Conservation (phyloP, 2,113 vertebrate species). For the western clawed frog (Xenopus tropicalis) region DNA sequence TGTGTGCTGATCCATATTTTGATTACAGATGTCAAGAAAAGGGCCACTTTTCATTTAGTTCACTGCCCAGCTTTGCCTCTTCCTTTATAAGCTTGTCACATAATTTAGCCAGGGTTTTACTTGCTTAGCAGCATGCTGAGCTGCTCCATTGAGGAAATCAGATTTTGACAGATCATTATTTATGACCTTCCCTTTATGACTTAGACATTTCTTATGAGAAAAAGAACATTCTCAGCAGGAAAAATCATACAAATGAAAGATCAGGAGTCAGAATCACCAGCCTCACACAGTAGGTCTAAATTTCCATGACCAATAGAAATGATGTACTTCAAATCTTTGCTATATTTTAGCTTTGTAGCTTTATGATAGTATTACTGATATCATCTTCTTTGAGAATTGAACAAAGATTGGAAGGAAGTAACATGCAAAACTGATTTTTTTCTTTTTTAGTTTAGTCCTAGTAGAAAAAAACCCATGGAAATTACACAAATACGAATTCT, state of each 20-base stretch:
- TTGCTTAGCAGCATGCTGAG: constrained; percentile 39
- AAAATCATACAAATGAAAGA: constrained; percentile 36
- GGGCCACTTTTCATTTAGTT: constrained; percentile 34
- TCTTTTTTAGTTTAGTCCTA: too few species aligned
- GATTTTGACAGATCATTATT: constrained; percentile 29
- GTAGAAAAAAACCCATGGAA: too few species aligned
- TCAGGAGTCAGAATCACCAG: constrained; percentile 7
- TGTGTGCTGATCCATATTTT: constrained; percentile 35
- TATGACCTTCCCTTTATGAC: constrained; percentile 31
- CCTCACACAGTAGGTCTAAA: constrained; percentile 17
- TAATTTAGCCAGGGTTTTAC: constrained; percentile 37
- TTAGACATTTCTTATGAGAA: constrained; percentile 29
- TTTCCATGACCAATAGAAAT: constrained; percentile 9
- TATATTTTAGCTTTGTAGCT: neutral
- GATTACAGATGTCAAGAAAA: constrained; percentile 16
- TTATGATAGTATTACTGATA: neutral
- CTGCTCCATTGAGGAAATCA: constrained; percentile 16
- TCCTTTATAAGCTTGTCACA: constrained; percentile 24
- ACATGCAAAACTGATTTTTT: too few species aligned
- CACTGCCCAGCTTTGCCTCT: constrained; percentile 17
- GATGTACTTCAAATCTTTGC: neutral
- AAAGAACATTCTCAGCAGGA: constrained; percentile 36
- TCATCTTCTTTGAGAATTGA: neutral
- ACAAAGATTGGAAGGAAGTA: too few species aligned
- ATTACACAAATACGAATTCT: too few species aligned